These are phyloP conservation scores for Lapara coniferarum DNA, from an alignment of 2,888 invertebrate species.

Conservation along the genomic window DNA sequence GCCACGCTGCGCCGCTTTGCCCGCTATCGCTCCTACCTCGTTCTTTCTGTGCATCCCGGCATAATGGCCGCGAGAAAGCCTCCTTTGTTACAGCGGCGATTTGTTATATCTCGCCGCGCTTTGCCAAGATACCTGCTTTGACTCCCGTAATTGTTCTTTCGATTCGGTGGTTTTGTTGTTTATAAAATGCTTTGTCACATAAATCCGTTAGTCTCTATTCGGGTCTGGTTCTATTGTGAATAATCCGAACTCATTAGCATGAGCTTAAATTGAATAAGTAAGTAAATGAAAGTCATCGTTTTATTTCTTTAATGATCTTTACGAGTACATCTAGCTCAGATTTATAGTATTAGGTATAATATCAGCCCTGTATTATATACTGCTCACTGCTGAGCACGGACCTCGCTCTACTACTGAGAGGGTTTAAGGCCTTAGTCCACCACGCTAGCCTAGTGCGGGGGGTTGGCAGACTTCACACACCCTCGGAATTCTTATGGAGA, in stretches of 20 bases:
- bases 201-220: conserved; percentile 70
- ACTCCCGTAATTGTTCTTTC: conserved; percentile 82
- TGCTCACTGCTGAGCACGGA: too few relatives aligned
- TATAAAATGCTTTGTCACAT: conserved; percentile 80
- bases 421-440: too few relatives aligned
- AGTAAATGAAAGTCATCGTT: conserved; percentile 37
- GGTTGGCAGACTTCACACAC: too few relatives aligned
- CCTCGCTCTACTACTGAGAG: too few relatives aligned
- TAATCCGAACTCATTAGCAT: conserved; percentile 66
- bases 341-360: not conserved
- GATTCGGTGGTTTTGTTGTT: conserved; percentile 77
- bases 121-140: conserved; percentile 78
- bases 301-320: not conserved
- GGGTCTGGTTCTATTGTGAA: conserved; percentile 66
- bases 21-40: conserved; percentile 53
- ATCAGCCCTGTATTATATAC: too few relatives aligned
- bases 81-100: conserved; percentile 80
- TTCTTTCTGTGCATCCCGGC: conserved; percentile 67
- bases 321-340: not conserved
- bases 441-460: too few relatives aligned
- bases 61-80: conserved; percentile 82
- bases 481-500: too few relatives aligned
- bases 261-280: conserved; percentile 33
- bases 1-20: conserved; percentile 38
- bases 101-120: conserved; percentile 80